Base-by-base conservation (phyloP, 2,797 vertebrate species). In the Gymnodraco acuticeps region DNA sequence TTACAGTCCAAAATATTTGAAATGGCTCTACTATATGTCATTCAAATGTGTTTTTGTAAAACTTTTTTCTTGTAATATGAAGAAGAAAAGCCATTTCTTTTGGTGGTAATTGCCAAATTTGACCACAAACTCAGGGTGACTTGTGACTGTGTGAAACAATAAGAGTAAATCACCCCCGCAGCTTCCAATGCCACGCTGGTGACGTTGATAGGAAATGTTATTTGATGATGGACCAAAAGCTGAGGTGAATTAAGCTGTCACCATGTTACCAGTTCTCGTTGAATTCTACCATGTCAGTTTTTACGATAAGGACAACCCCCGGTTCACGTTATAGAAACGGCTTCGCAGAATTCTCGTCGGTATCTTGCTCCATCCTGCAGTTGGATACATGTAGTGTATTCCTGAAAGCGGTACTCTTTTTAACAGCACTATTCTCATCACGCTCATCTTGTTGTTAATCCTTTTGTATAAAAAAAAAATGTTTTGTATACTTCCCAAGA, bases 51-150 rank as follows among this genome's bases (percentile, higher is more conserved):
- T 96, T 96, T 96, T 95, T 97, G 93, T 96, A 96, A 95, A 78
- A 61, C 61, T 92, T 96, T 96, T 96, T 96, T 75, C 94, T 96
- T 95, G 93, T 96, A 95, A 87, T 89, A 89, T 91, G 69, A 78
- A 85, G 65, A 94, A 70, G 71, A 80, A 96, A 97, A 97, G 95
- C 96, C 95, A 97, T 97, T 95, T 95, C 94, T 94, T 96, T 95
- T 95, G 96, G 95, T 95, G 95, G 93, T 96, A 95, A 95, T 97
- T 98, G 97, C 97, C 97, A 98, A 98, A 97, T 93, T 92, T 84
- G 82, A 92, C 87, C 80, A 78, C 73, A 88, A 90, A 88, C 92
- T 94, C 93, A 90, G 92, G 92, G 81, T 90, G 89, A 94, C 87
- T 92, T 81, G 84, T 89, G 84, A 92, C 91, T 90, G 87, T 78